Percentiles rank a stretch among this genome's conserved stretches.
Evolutionary conservation across 2,797 vertebrate genomes (phyloP).

Genomic region (Anguilla obscura): DNA sequence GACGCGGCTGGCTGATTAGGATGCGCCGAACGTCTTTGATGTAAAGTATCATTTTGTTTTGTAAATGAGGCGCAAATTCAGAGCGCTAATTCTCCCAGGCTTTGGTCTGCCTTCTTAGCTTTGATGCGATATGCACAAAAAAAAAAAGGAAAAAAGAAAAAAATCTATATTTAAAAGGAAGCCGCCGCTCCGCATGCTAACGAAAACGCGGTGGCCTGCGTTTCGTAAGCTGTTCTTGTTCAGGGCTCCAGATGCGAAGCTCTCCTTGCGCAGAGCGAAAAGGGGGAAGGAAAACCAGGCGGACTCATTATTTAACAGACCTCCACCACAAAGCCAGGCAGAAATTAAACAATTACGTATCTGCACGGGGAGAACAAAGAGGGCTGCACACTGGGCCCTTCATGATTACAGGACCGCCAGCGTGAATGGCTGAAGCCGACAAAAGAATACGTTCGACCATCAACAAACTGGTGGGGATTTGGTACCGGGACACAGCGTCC

Average conservation of each 20-base stretch:
- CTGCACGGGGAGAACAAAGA: conserved; percentile 54
- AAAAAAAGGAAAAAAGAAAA: not conserved
- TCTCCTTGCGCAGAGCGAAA: conserved; percentile 43
- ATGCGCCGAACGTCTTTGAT: conserved; percentile 37
- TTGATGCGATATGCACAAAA: conserved; percentile 39
- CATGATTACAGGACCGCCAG: conserved; percentile 61
- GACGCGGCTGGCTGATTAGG: conserved; percentile 33
- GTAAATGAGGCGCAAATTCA: conserved; percentile 39
- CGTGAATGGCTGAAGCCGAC: conserved; percentile 64
- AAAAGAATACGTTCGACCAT: conserved; percentile 52
- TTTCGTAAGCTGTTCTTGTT: conserved; percentile 37
- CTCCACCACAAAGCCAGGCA: conserved; percentile 66
- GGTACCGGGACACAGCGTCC: not conserved
- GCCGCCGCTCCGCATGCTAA: conserved; percentile 38
- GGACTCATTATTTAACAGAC: conserved; percentile 72
- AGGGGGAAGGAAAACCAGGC: conserved; percentile 44
- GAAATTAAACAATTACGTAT: conserved; percentile 71
- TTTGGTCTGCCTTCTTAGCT: conserved; percentile 33
- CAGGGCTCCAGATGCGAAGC: conserved; percentile 47
- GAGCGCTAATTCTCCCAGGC: conserved; percentile 31
- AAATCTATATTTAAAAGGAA: conserved; percentile 26
- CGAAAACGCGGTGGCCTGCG: conserved; percentile 44
- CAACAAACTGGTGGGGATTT: not conserved
- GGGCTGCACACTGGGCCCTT: conserved; percentile 51
- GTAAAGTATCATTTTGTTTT: conserved; percentile 47